These are phyloP conservation scores for Rattus rattus DNA, from an alignment of 2,113 vertebrate genomes.

Conservation along the genomic window DNA sequence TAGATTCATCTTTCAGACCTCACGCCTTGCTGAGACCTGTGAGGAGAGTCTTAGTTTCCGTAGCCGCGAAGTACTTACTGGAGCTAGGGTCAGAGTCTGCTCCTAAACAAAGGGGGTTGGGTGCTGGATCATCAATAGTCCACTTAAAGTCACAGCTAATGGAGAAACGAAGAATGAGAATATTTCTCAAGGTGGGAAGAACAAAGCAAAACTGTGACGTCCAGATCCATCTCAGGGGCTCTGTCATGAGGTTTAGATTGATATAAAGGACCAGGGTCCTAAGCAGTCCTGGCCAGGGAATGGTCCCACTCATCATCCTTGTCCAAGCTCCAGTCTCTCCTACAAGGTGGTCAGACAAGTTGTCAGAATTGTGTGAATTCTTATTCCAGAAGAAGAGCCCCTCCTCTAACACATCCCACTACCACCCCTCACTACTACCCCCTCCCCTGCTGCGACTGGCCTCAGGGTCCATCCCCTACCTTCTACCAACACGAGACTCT, in stretches of 20 bases:
- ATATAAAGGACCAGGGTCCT: background rate
- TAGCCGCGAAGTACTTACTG: background rate
- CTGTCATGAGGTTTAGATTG: background rate
- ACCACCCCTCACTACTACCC: background rate
- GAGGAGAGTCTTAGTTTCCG: background rate
- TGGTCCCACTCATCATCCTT: background rate
- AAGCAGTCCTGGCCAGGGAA: background rate
- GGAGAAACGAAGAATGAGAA: background rate
- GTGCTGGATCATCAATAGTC: background rate
- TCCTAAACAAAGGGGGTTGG: background rate
- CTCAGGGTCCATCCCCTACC: background rate
- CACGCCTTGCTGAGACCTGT: background rate
- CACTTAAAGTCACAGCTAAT: background rate
- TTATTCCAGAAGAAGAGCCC: background rate
- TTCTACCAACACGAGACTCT: background rate
- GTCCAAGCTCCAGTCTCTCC: background rate
- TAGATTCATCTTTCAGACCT: background rate
- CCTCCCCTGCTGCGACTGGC: background rate
- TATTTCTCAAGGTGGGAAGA: background rate
- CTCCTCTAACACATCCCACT: background rate
- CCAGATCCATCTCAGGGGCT: background rate
- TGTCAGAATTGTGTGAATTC: background rate
- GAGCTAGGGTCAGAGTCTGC: background rate
- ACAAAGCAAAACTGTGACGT: background rate
- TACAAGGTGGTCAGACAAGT: background rate